phyloP scores from a whole-genome alignment of 1,140 invertebrate genomes.

The Drosophila orosa region DNA sequence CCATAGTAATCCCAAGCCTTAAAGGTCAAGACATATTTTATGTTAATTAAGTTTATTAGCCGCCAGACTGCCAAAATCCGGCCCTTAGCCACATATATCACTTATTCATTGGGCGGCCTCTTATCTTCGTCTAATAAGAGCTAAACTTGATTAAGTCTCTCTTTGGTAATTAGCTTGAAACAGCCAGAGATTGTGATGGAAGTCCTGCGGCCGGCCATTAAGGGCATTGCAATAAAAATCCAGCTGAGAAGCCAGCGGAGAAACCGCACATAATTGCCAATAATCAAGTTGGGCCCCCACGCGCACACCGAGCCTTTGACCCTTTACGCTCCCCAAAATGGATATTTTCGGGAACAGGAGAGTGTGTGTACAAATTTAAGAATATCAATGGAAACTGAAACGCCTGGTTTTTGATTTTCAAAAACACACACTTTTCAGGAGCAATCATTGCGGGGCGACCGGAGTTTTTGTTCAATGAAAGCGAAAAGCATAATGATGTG shows the following conservation, averaged over 20 bases:
- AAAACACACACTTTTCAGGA: constrained; percentile 23
- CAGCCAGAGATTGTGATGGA: constrained; percentile 1
- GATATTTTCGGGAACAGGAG: neutral
- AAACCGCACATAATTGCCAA: constrained; percentile 76
- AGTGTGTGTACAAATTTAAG: neutral
- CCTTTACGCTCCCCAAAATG: constrained; percentile 23
- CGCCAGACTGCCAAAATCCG: constrained; percentile 14
- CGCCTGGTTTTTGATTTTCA: constrained; percentile 11
- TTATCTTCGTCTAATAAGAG: constrained; percentile 30
- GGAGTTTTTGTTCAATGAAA: constrained; percentile 53
- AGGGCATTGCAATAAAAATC: constrained; percentile 29
- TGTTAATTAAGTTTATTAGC: constrained; percentile 23
- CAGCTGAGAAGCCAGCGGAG: constrained; percentile 21
- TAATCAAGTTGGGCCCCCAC: constrained; percentile 58
- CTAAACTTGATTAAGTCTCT: constrained; percentile 59
- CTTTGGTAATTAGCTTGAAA: constrained; percentile 45
- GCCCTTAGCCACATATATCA: constrained; percentile 14
- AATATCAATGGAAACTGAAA: constrained; percentile 20
- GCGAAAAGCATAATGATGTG: constrained; percentile 76
- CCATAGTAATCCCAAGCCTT: too few species aligned
- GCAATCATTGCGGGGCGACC: constrained; percentile 3
- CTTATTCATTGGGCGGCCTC: constrained; percentile 30
- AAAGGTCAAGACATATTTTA: constrained; percentile 14
- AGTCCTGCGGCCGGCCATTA: constrained; percentile 16
- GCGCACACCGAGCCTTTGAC: constrained; percentile 32